These are phyloP conservation scores for Spheniscus mendiculus DNA, from an alignment of 2,113 vertebrate genomes.

Conservation along the genomic window DNA sequence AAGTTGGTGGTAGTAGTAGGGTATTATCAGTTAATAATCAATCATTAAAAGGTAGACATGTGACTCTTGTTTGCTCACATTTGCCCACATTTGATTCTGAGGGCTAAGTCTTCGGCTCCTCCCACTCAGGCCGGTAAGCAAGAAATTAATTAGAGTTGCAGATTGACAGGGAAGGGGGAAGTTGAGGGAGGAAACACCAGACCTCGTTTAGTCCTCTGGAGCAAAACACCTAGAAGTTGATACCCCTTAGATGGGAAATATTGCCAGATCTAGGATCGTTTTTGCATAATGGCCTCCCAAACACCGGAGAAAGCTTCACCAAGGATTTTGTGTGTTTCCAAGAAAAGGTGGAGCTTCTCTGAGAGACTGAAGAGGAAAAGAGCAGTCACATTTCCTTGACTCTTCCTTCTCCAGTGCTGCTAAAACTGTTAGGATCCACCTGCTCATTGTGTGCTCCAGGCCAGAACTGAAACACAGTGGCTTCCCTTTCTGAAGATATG, in stretches of 20 bases:
- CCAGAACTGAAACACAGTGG: neutral
- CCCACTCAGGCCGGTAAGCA: neutral
- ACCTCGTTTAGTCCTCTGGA: neutral
- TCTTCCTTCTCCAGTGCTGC: neutral
- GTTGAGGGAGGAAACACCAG: neutral
- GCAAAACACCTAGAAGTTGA: neutral
- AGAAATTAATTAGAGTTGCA: neutral
- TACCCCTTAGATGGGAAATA: neutral
- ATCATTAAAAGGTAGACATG: neutral
- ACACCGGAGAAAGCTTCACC: neutral
- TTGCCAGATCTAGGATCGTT: neutral
- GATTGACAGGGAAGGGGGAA: neutral
- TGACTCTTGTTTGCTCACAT: neutral
- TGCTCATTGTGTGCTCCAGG: neutral
- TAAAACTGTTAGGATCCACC: neutral
- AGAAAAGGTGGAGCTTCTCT: neutral
- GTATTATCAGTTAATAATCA: neutral
- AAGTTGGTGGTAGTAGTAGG: neutral
- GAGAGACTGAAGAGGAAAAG: neutral
- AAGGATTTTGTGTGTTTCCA: neutral
- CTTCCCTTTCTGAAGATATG: neutral
- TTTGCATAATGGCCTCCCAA: neutral
- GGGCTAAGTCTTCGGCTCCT: neutral
- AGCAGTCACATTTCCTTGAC: neutral
- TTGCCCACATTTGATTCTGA: neutral